phyloP scores from a whole-genome alignment of 2,888 invertebrate genomes.

The Conomelus anceps region DNA sequence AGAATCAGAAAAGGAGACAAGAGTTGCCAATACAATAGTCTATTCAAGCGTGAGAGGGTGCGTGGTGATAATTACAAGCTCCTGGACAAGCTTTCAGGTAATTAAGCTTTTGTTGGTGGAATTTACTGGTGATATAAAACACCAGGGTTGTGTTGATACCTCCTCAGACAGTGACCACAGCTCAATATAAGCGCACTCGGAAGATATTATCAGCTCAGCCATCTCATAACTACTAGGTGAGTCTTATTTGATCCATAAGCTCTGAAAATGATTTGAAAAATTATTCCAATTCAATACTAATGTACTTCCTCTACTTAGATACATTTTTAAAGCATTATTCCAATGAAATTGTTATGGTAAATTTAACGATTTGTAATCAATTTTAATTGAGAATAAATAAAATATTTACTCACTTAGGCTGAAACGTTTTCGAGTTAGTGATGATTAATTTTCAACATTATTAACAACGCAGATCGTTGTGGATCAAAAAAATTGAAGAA shows the following conservation, averaged over 20 bases:
- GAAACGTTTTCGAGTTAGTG: too few species aligned
- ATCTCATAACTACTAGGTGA: background rate
- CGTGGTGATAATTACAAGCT: constrained; percentile 5
- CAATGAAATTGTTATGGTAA: too few species aligned
- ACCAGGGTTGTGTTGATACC: background rate
- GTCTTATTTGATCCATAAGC: background rate
- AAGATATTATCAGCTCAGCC: background rate
- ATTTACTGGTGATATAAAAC: background rate
- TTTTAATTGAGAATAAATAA: too few species aligned
- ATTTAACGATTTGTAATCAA: too few species aligned
- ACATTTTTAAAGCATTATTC: too few species aligned
- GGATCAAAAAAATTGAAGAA: too few species aligned
- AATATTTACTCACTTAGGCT: too few species aligned
- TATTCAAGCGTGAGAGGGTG: background rate
- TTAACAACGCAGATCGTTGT: too few species aligned
- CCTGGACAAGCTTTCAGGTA: background rate
- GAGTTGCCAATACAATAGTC: background rate
- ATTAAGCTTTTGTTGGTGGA: constrained; percentile 1
- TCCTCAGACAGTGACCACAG: background rate
- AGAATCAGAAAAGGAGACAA: background rate
- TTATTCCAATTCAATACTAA: too few species aligned
- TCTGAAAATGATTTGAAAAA: too few species aligned
- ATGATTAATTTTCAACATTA: too few species aligned
- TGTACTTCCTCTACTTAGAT: too few species aligned
- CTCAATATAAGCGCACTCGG: background rate